Evolutionary conservation across 2,113 vertebrate species (phyloP).

Genomic region (Microtus richardsoni): DNA sequence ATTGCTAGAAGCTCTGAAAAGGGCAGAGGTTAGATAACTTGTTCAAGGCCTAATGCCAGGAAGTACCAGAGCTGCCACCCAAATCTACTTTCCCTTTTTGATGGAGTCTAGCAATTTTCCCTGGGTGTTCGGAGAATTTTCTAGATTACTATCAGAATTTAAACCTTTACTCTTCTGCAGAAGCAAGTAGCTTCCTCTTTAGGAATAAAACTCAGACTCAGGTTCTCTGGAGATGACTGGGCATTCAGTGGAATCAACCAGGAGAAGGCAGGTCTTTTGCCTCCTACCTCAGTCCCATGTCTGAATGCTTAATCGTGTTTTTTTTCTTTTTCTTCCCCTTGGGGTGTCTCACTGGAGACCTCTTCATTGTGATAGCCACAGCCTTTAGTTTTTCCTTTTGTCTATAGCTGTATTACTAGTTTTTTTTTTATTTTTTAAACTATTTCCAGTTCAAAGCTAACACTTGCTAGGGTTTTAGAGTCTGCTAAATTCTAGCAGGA

Average conservation of each 20-base stretch:
- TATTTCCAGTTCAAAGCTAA: background rate
- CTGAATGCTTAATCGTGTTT: background rate
- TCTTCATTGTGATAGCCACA: background rate
- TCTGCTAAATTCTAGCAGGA: conserved; percentile 26
- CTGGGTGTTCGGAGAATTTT: background rate
- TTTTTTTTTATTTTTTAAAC: background rate
- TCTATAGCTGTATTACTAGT: background rate
- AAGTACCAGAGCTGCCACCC: conserved; percentile 5
- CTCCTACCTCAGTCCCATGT: background rate
- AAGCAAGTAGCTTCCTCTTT: conserved; percentile 32
- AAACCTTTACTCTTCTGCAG: background rate
- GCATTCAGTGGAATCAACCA: background rate
- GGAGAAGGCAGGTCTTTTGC: background rate
- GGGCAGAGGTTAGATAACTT: conserved; percentile 18
- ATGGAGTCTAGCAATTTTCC: background rate
- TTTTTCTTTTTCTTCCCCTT: background rate
- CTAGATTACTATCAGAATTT: background rate
- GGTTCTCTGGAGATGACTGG: background rate
- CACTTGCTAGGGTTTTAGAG: background rate
- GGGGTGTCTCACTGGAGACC: background rate
- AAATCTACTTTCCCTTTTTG: conserved; percentile 28
- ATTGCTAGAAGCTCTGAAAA: conserved; percentile 26
- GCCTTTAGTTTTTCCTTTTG: conserved; percentile 46
- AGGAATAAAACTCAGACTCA: conserved; percentile 22
- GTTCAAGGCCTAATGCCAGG: background rate